A percentile compares a stretch with the other conserved stretches of the same genome.
Conservation (phyloP, 2,888 invertebrate species). For the Dryobotodes eremita region DNA sequence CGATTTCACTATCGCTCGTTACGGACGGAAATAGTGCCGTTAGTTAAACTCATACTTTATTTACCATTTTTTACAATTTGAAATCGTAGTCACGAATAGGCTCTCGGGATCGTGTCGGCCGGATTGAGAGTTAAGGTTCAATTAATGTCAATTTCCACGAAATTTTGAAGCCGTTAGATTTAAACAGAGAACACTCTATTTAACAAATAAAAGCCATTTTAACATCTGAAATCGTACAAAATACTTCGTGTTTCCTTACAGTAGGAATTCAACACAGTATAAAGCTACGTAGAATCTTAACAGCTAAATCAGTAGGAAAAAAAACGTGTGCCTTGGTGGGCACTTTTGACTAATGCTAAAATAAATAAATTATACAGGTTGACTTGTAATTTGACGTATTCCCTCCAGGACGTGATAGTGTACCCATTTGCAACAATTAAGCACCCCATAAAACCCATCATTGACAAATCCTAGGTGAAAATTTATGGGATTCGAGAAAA, state of each 20-base stretch:
- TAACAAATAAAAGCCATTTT: background rate
- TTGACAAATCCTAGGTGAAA: too few species aligned
- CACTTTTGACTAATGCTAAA: background rate
- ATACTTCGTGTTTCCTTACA: background rate
- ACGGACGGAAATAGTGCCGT: slow-evolving; percentile 21
- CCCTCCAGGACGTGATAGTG: too few species aligned
- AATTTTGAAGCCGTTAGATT: slow-evolving; percentile 13
- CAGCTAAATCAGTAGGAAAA: background rate
- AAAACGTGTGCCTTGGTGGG: too few species aligned
- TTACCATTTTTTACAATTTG: slow-evolving; percentile 34
- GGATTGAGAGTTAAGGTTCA: slow-evolving; percentile 24
- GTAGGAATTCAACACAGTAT: background rate
- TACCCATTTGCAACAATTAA: too few species aligned
- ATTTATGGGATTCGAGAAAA: too few species aligned
- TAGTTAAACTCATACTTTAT: slow-evolving; percentile 36
- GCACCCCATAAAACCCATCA: too few species aligned
- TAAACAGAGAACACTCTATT: background rate
- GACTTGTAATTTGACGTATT: too few species aligned
- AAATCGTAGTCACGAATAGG: slow-evolving; percentile 48
- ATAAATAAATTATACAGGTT: too few species aligned
- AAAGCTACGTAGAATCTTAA: background rate
- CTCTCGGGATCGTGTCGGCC: slow-evolving; percentile 16
- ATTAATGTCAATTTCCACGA: slow-evolving; percentile 40
- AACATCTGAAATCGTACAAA: background rate
- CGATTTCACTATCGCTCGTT: slow-evolving; percentile 19